These are phyloP conservation scores for Triplophysa tibetana DNA, from an alignment of 2,113 vertebrate species.

Conservation along the genomic window DNA sequence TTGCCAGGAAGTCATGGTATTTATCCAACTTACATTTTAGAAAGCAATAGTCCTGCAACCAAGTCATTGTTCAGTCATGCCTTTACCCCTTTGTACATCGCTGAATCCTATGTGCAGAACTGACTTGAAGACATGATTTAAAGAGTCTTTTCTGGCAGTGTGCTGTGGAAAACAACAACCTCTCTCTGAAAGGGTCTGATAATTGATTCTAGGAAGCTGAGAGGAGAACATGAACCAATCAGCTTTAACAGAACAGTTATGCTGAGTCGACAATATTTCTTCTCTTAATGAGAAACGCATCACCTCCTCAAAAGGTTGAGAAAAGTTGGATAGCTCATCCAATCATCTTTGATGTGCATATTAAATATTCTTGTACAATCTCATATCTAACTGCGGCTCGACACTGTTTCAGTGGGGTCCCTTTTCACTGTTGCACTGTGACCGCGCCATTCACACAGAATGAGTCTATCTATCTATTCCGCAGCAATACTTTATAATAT, in stretches of 20 bases:
- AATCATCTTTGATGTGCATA: background rate
- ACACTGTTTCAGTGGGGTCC: too few species aligned
- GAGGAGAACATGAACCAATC: background rate
- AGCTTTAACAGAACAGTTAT: slow-evolving; percentile 5
- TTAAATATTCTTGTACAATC: background rate
- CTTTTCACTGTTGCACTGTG: too few species aligned
- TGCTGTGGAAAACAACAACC: background rate
- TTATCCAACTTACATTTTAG: slow-evolving; percentile 7
- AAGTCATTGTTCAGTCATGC: background rate
- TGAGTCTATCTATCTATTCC: too few species aligned
- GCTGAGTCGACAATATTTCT: slow-evolving; percentile 6
- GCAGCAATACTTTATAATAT: too few species aligned
- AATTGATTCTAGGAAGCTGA: slow-evolving; percentile 26
- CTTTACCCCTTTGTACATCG: background rate
- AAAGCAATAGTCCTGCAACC: slow-evolving; percentile 10
- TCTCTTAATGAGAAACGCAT: background rate
- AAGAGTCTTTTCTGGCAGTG: slow-evolving; percentile 9
- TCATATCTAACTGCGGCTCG: background rate
- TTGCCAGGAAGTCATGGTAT: slow-evolving; percentile 15
- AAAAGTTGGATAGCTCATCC: background rate
- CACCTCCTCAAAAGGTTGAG: background rate
- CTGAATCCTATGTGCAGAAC: background rate
- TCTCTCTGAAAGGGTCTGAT: slow-evolving; percentile 15
- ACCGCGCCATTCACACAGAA: too few species aligned
- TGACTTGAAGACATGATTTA: slow-evolving; percentile 26